Evolutionary conservation across 2,113 vertebrate species (phyloP).

Genomic region (Ellobius talpinus): DNA sequence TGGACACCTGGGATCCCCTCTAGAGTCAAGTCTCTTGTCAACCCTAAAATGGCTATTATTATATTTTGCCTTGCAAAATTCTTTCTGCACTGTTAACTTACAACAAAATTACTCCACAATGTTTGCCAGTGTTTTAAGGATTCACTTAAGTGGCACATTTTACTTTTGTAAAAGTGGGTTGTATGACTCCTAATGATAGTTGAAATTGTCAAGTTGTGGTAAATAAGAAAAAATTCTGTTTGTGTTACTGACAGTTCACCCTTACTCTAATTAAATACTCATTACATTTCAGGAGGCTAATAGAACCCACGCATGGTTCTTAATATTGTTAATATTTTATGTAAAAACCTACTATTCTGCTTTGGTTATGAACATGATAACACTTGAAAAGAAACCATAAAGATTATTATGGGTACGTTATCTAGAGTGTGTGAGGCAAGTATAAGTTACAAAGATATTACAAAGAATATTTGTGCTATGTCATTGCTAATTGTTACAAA

Average conservation of each 20-base stretch:
- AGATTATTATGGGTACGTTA: not conserved
- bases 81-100: not conserved
- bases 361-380: not conserved
- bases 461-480: not conserved
- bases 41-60: no score
- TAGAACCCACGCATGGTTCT: not conserved
- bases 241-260: not conserved
- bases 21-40: no score
- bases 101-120: not conserved
- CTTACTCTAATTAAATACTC: not conserved
- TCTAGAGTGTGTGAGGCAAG: not conserved
- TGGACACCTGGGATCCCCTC: no score
- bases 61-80: not conserved
- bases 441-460: not conserved
- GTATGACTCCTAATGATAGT: not conserved
- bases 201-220: not conserved
- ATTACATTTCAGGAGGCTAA: not conserved
- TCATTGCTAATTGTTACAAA: not conserved
- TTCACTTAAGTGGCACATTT: not conserved
- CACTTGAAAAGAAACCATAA: conserved; percentile 44
- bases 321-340: not conserved
- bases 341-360: not conserved
- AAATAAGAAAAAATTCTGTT: not conserved
- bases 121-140: not conserved
- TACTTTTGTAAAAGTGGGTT: not conserved